Conservation (phyloP, 2,113 vertebrate species). For the Nothoprocta pentlandii region DNA sequence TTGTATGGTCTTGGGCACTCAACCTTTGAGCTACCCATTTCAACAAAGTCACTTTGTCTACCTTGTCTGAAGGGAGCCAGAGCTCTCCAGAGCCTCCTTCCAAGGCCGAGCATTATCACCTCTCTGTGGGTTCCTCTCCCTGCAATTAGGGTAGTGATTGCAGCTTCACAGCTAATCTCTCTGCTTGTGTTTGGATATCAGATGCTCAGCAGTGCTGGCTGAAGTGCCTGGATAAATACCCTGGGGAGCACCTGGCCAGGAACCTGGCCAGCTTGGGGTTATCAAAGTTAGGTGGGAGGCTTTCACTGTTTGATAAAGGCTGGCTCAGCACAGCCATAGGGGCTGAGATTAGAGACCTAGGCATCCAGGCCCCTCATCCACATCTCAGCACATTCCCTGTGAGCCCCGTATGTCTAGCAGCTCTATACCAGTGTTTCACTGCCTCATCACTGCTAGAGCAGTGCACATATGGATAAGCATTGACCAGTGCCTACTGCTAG, state of each 20-base stretch:
- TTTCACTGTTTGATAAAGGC: background rate
- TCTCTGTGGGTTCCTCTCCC: background rate
- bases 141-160: background rate
- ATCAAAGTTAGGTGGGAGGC: background rate
- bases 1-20: background rate
- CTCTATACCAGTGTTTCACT: background rate
- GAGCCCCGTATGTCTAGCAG: background rate
- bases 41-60: background rate
- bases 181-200: background rate
- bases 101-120: background rate
- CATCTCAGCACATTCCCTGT: background rate
- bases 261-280: background rate
- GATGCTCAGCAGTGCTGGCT: accelerated
- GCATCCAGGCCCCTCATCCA: background rate
- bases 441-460: background rate
- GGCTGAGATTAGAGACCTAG: background rate
- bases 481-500: background rate
- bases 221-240: background rate
- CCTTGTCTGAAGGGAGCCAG: background rate
- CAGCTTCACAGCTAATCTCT: background rate
- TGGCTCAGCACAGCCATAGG: background rate
- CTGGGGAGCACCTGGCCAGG: background rate
- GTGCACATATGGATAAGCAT: accelerated
- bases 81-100: background rate
- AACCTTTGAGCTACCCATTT: background rate